Percentiles rank a stretch among this genome's conserved stretches.
These are phyloP conservation scores for Rhombomys opimus DNA, from an alignment of 2,113 vertebrate genomes.

Conservation along the genomic window DNA sequence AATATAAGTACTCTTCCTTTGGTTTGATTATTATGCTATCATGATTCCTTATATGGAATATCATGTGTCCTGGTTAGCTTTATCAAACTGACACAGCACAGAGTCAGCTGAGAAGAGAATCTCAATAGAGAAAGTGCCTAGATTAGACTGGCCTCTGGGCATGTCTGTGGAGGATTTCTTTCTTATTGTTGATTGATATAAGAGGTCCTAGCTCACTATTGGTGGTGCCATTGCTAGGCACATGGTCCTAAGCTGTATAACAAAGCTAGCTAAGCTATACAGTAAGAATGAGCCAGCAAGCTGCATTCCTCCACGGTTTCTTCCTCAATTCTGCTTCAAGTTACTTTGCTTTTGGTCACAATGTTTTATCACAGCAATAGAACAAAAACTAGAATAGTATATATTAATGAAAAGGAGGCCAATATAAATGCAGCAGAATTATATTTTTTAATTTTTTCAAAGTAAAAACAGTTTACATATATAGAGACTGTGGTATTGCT, in stretches of 20 bases:
- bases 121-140: background rate
- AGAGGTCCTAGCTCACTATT: no score
- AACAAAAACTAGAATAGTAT: background rate
- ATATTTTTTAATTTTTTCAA: background rate
- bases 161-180: no score
- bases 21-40: background rate
- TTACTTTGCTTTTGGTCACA: no score
- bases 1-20: background rate
- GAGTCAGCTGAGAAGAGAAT: background rate
- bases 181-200: no score
- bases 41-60: background rate
- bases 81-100: background rate
- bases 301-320: no score
- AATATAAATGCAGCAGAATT: background rate
- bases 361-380: background rate
- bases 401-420: background rate
- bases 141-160: no score
- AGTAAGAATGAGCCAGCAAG: no score
- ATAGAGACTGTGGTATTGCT: background rate
- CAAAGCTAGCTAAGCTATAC: no score
- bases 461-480: background rate
- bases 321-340: no score
- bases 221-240: no score
- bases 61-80: background rate
- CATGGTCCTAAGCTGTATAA: no score